Percentiles rank a stretch among this genome's conserved stretches.
Evolutionary conservation across 2,888 invertebrate genomes (phyloP).

Genomic region (Drosophila maculinotata): DNA sequence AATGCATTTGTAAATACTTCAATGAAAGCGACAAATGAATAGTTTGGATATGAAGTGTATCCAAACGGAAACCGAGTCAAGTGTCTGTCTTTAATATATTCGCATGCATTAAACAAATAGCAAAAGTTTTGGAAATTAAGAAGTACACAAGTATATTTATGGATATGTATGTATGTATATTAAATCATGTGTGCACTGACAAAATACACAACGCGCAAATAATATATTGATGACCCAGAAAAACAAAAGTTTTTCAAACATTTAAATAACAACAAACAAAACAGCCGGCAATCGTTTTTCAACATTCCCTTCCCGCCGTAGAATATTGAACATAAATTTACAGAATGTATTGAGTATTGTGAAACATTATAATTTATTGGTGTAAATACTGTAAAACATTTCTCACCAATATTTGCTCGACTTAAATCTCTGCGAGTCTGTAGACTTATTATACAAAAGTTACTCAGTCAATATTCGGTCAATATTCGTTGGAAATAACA

Average conservation of each 20-base stretch:
- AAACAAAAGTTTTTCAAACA: conserved; percentile 24
- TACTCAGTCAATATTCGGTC: conserved; percentile 26
- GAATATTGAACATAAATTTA: conserved; percentile 1
- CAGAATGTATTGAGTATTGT: conserved; percentile 16
- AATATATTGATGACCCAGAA: conserved; percentile 40
- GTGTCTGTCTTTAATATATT: conserved; percentile 31
- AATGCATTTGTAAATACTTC: conserved; percentile 37
- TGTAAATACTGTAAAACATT: conserved; percentile 21
- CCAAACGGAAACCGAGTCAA: conserved; percentile 50
- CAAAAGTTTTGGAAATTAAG: conserved; percentile 27
- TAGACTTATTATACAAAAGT: conserved; percentile 17
- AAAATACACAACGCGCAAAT: conserved; percentile 17
- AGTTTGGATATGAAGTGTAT: conserved; percentile 44
- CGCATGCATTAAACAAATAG: conserved; percentile 46
- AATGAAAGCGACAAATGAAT: conserved; percentile 49
- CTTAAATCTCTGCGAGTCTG: conserved; percentile 7
- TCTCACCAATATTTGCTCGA: neutral
- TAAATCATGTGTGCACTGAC: conserved; percentile 32
- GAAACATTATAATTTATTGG: conserved; percentile 47
- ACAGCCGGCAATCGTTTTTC: conserved; percentile 39
- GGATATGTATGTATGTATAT: conserved; percentile 27
- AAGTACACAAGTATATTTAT: conserved; percentile 23
- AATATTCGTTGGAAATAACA: conserved; percentile 25
- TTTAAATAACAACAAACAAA: conserved; percentile 32
- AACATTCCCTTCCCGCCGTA: conserved; percentile 1